Conservation (phyloP, 2,888 invertebrate genomes). For the Noctuana brunneofusca region DNA sequence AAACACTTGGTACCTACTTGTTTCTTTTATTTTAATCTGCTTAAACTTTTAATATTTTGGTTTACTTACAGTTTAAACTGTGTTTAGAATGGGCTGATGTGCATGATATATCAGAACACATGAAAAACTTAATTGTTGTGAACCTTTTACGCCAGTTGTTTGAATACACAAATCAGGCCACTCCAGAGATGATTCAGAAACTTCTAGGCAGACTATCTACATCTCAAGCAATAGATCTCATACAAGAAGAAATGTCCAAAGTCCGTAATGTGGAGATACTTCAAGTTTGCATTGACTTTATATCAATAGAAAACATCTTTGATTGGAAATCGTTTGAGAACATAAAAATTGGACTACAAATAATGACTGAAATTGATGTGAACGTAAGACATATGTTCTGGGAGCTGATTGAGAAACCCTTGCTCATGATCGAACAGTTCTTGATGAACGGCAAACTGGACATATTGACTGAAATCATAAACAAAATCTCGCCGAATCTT, state of each 20-base stretch:
- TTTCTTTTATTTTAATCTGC: not conserved
- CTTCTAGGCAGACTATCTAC: constrained; percentile 84
- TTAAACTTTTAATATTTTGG: constrained; percentile 1
- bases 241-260: constrained; percentile 84
- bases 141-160: constrained; percentile 82
- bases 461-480: constrained; percentile 83
- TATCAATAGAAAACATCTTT: constrained; percentile 74
- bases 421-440: constrained; percentile 91
- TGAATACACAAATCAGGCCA: constrained; percentile 74
- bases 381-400: constrained; percentile 84
- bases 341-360: constrained; percentile 86
- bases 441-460: constrained; percentile 93
- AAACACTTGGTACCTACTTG: not conserved
- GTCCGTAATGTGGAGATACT: constrained; percentile 85
- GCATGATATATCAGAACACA: constrained; percentile 82
- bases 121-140: constrained; percentile 79
- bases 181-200: constrained; percentile 70
- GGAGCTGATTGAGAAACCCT: constrained; percentile 86
- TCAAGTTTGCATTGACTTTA: constrained; percentile 85
- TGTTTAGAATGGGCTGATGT: constrained; percentile 88
- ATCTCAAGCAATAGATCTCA: constrained; percentile 83
- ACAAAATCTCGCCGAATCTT: constrained; percentile 76
- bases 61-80: constrained; percentile 81
- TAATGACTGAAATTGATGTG: constrained; percentile 84
- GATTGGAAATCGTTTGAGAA: constrained; percentile 82